Conservation (phyloP, 2,888 invertebrate species). For the Pandemis corylana region DNA sequence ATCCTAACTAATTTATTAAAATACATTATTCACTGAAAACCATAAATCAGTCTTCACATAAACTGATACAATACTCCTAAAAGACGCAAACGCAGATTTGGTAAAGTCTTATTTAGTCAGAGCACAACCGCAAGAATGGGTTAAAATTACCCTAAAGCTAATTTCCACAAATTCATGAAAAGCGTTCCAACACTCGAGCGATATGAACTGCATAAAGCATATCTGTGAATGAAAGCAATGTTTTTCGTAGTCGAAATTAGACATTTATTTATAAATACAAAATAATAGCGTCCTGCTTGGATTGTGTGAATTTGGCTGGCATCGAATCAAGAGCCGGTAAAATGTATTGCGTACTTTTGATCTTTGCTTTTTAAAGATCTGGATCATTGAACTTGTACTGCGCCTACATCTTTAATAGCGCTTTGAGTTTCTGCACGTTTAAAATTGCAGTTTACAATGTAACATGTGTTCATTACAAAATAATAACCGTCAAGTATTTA, state of each 20-base stretch:
- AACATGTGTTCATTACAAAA: no score
- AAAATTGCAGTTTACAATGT: background rate
- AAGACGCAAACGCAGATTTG: no score
- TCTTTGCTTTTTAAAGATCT: slow-evolving; percentile 51
- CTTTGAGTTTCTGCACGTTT: background rate
- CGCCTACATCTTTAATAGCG: background rate
- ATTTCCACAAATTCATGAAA: no score
- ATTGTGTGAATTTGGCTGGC: slow-evolving; percentile 44
- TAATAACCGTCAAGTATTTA: no score
- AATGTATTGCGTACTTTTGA: slow-evolving; percentile 43
- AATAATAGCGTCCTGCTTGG: slow-evolving; percentile 5
- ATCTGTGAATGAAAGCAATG: slow-evolving; percentile 3
- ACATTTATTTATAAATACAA: slow-evolving; percentile 6
- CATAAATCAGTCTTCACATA: no score
- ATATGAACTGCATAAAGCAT: background rate
- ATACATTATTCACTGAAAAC: no score
- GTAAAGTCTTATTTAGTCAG: no score
- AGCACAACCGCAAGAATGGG: no score
- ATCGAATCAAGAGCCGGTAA: slow-evolving; percentile 46
- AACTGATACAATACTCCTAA: no score
- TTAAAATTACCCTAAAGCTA: no score
- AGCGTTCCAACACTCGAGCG: no score
- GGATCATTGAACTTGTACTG: slow-evolving; percentile 52
- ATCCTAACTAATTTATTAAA: no score
- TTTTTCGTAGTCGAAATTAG: slow-evolving; percentile 10